Evolutionary conservation across 1,140 invertebrate species (phyloP).

Genomic region (Cephus cinctus): DNA sequence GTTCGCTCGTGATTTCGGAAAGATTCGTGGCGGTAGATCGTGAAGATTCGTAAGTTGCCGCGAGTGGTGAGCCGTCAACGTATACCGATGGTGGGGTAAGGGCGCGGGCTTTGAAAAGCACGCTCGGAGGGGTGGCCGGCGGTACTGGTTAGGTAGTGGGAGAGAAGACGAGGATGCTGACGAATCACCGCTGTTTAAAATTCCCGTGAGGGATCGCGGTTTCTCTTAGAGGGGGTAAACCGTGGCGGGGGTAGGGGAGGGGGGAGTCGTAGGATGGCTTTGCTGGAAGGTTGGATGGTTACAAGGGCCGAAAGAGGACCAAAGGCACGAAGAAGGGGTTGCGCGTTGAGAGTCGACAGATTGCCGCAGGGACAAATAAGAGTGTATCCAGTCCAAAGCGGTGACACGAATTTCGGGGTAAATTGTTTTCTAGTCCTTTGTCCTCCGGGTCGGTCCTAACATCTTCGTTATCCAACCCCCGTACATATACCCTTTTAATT

Average conservation of each 20-base stretch:
- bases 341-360: constrained; percentile 11
- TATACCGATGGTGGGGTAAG: too few species aligned
- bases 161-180: constrained; percentile 29
- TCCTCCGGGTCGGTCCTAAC: constrained; percentile 1
- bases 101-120: too few species aligned
- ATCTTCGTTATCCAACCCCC: too few species aligned
- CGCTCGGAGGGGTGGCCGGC: constrained; percentile 15
- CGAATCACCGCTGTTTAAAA: constrained; percentile 49
- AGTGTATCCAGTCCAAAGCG: constrained; percentile 11
- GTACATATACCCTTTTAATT: too few species aligned
- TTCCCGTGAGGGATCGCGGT: constrained; percentile 41
- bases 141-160: background rate
- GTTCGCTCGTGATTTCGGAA: too few species aligned
- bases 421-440: constrained; percentile 11
- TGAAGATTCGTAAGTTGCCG: too few species aligned
- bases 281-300: too few species aligned
- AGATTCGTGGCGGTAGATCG: too few species aligned
- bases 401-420: constrained; percentile 11
- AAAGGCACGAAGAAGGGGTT: constrained; percentile 17
- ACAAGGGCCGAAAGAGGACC: too few species aligned
- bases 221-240: constrained; percentile 18
- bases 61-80: too few species aligned
- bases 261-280: constrained; percentile 8
- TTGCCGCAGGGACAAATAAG: constrained; percentile 11
- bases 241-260: constrained; percentile 7